These are phyloP conservation scores for Malurus elegans DNA, from an alignment of 2,113 vertebrate species.

Conservation along the genomic window DNA sequence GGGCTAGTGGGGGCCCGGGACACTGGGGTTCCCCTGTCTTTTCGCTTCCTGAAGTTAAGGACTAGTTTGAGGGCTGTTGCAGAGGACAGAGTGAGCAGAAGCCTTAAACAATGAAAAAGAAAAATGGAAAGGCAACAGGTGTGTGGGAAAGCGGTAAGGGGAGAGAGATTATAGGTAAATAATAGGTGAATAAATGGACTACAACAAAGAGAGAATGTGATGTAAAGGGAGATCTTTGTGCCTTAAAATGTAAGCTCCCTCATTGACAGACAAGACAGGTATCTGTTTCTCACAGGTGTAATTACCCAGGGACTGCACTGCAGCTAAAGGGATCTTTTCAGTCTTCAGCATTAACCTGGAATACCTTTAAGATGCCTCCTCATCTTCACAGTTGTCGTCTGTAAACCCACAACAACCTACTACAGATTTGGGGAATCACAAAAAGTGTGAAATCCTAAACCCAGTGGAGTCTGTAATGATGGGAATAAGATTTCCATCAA, in stretches of 20 bases:
- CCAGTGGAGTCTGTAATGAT: not conserved
- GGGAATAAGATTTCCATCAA: not conserved
- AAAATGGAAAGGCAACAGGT: slow-evolving; percentile 4
- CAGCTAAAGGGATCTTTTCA: slow-evolving; percentile 2
- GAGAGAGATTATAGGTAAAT: slow-evolving; percentile 20
- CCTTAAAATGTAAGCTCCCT: slow-evolving; percentile 12
- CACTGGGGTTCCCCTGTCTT: not conserved
- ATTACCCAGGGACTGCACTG: not conserved
- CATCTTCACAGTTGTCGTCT: not conserved
- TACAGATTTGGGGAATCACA: not conserved
- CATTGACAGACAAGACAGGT: slow-evolving; percentile 41
- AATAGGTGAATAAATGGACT: slow-evolving; percentile 1
- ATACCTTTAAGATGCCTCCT: not conserved
- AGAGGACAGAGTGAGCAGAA: not conserved
- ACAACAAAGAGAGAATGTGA: not conserved
- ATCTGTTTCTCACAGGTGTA: slow-evolving; percentile 2
- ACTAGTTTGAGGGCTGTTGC: not conserved
- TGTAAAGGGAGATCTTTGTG: not conserved
- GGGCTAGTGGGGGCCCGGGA: fast-evolving
- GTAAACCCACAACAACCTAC: not conserved
- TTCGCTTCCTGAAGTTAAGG: not conserved
- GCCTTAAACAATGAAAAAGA: not conserved
- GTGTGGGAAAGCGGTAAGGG: not conserved
- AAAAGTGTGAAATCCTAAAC: not conserved
- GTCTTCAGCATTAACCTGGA: not conserved